A percentile compares a stretch with the other conserved stretches of the same genome.
Conservation (phyloP, 2,797 vertebrate species). For the Eurystomus glaucurus region DNA sequence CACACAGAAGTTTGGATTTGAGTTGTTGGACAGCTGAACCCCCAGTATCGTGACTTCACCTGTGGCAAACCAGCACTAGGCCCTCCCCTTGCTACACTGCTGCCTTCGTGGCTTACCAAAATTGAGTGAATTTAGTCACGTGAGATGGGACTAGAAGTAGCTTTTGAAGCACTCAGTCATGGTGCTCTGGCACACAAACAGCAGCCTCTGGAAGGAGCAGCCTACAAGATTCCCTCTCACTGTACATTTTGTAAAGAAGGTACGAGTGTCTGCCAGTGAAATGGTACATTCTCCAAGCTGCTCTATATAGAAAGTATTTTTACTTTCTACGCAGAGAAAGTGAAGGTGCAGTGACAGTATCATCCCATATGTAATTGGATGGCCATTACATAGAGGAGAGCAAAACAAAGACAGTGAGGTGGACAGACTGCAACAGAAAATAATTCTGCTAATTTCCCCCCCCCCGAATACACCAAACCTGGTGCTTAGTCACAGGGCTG, state of each 20-base stretch:
- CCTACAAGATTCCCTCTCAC: background rate
- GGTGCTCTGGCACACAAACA: background rate
- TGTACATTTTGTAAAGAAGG: background rate
- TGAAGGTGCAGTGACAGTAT: background rate
- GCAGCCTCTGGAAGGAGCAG: background rate
- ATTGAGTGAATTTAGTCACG: background rate
- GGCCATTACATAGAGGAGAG: background rate
- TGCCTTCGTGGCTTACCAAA: background rate
- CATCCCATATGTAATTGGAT: background rate
- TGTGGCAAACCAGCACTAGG: fast-evolving
- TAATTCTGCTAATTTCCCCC: background rate
- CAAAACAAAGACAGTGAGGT: background rate
- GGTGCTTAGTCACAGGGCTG: background rate
- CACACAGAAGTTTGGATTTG: background rate
- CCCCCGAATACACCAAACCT: background rate
- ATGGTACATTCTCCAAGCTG: background rate
- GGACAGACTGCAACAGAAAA: background rate
- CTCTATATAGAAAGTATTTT: background rate
- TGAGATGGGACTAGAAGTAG: background rate
- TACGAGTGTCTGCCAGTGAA: background rate
- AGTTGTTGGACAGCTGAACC: background rate
- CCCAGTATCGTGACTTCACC: background rate
- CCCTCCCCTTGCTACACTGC: background rate
- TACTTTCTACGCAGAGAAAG: background rate
- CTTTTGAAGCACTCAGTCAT: background rate